Percentiles rank a stretch among this genome's conserved stretches.
Conservation (phyloP, 2,797 vertebrate genomes). For the Brotula barbata region DNA sequence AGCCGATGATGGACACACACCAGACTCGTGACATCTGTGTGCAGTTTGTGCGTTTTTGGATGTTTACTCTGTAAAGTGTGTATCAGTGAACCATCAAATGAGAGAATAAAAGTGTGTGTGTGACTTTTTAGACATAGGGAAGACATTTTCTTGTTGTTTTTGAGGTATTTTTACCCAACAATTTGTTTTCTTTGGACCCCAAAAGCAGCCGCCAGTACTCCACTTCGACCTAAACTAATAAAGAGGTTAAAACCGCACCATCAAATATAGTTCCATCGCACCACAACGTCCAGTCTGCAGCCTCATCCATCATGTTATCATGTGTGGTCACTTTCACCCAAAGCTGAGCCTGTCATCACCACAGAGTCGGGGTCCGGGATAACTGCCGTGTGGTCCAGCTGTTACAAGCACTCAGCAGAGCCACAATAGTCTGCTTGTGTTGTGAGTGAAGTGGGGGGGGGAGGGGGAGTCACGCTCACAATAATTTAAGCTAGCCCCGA, state of each 20-base stretch:
- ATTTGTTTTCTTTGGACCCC: no score
- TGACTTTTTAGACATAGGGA: no score
- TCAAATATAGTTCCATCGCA: constrained; percentile 13
- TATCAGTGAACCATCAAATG: no score
- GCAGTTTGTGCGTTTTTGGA: no score
- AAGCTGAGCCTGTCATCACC: constrained; percentile 70
- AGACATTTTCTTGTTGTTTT: no score
- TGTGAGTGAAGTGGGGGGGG: constrained; percentile 29
- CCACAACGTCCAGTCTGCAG: constrained; percentile 43
- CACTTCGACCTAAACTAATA: neutral
- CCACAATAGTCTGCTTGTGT: constrained; percentile 69
- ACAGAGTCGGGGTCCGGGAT: constrained; percentile 44
- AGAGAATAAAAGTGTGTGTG: no score
- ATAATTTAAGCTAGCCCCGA: constrained; percentile 46
- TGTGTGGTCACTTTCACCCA: constrained; percentile 48
- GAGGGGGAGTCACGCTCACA: no score
- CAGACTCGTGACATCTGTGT: constrained; percentile 7
- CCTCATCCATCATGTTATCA: constrained; percentile 58
- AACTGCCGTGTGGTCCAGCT: constrained; percentile 66
- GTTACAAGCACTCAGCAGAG: constrained; percentile 51
- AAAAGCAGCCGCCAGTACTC: no score
- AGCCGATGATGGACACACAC: constrained; percentile 41
- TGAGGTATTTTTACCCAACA: no score
- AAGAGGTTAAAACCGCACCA: neutral
- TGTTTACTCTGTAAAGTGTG: no score